These are phyloP conservation scores for Steinernema khuongi DNA, from an alignment of 1,140 invertebrate genomes.

Conservation along the genomic window DNA sequence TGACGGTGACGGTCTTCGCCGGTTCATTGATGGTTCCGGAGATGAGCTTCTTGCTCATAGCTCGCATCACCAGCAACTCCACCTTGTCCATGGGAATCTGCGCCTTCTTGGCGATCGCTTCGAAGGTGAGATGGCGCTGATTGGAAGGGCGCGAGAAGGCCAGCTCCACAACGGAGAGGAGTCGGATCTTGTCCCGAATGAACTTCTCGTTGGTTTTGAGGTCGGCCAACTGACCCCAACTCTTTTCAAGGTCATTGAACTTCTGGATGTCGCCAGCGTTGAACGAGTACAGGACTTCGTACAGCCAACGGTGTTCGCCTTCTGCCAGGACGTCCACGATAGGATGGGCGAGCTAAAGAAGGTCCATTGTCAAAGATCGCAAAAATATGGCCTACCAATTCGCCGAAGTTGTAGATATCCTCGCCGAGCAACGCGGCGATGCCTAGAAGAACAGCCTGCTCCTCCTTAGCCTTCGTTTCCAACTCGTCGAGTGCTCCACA, in stretches of 20 bases:
- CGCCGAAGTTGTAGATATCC: slow-evolving; percentile 93
- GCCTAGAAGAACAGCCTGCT: slow-evolving; percentile 80
- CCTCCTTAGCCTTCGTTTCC: slow-evolving; percentile 58
- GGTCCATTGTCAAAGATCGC: slow-evolving; percentile 25
- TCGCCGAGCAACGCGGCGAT: slow-evolving; percentile 88
- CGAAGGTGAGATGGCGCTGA: slow-evolving; percentile 75
- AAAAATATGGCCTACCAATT: slow-evolving; percentile 67
- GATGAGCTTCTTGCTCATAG: slow-evolving; percentile 83
- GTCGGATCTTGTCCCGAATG: slow-evolving; percentile 78
- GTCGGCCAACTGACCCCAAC: slow-evolving; percentile 75
- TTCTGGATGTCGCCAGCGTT: slow-evolving; percentile 81
- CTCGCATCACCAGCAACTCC: slow-evolving; percentile 94
- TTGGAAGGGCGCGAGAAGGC: slow-evolving; percentile 68
- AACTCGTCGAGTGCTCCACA: slow-evolving; percentile 75
- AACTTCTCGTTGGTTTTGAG: slow-evolving; percentile 76
- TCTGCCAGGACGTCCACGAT: slow-evolving; percentile 77
- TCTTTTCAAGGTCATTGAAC: slow-evolving; percentile 74
- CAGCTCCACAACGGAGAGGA: slow-evolving; percentile 88
- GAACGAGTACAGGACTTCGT: slow-evolving; percentile 82
- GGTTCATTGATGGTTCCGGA: slow-evolving; percentile 91
- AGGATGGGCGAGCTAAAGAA: slow-evolving; percentile 76
- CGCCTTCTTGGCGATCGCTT: slow-evolving; percentile 80
- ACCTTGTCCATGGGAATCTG: slow-evolving; percentile 67
- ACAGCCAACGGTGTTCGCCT: slow-evolving; percentile 79
- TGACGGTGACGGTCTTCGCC: slow-evolving; percentile 64